Conservation (phyloP, 92 coral and sea anemone genomes). For the Porites cylindrica region DNA sequence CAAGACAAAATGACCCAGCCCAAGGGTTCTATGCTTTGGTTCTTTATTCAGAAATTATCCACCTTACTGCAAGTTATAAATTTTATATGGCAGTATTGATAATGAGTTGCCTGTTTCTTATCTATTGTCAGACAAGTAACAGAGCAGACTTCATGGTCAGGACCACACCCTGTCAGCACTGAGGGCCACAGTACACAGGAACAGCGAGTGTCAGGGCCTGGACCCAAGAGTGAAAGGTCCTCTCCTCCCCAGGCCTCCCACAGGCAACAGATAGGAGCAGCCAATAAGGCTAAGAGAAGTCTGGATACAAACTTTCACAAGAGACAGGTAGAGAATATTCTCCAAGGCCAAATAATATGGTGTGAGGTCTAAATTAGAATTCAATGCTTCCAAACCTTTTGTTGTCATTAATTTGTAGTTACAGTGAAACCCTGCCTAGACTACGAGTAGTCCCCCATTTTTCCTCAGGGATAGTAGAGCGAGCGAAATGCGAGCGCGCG, state of each 20-base stretch:
- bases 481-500: too few species aligned
- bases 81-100: background rate
- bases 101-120: background rate
- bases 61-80: too few species aligned
- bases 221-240: constrained; percentile 1
- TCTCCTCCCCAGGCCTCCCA: constrained; percentile 50
- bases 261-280: constrained; percentile 16
- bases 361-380: too few species aligned
- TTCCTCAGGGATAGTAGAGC: too few species aligned
- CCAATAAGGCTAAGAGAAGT: constrained; percentile 57
- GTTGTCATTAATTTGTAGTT: too few species aligned
- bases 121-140: background rate
- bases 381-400: too few species aligned
- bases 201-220: constrained; percentile 39
- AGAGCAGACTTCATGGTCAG: constrained; percentile 2
- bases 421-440: too few species aligned
- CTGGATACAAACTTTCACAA: constrained; percentile 68
- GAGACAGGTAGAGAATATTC: constrained; percentile 39
- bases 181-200: constrained; percentile 30
- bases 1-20: too few species aligned
- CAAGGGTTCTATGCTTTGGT: too few species aligned
- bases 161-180: constrained; percentile 29
- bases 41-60: too few species aligned
- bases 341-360: too few species aligned
- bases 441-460: too few species aligned